These are phyloP conservation scores for Hyperopisus bebe DNA, from an alignment of 2,113 vertebrate genomes.

Conservation along the genomic window DNA sequence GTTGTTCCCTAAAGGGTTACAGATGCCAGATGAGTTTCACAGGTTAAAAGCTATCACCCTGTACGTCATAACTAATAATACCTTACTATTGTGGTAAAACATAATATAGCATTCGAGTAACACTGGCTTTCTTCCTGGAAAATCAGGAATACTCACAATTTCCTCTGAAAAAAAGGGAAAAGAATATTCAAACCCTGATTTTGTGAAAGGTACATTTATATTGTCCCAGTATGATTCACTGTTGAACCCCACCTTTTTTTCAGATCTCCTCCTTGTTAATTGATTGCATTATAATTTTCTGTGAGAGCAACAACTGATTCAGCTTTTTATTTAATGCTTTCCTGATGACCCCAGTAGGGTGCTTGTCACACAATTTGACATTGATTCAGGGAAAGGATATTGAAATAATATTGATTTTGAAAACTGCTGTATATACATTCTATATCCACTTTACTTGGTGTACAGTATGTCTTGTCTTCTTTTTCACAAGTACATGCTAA, in stretches of 20 bases:
- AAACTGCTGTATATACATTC: not conserved
- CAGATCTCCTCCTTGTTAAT: not conserved
- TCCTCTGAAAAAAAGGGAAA: conserved; percentile 25
- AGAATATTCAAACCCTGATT: conserved; percentile 6
- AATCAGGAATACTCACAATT: conserved; percentile 45
- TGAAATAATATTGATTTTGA: not conserved
- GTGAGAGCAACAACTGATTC: not conserved
- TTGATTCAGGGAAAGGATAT: not conserved
- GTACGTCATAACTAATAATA: conserved; percentile 39
- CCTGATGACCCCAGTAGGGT: not conserved
- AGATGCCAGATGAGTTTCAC: not conserved
- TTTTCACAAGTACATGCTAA: not conserved
- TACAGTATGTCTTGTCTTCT: not conserved
- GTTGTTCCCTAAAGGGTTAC: not conserved
- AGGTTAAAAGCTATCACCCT: conserved; percentile 36
- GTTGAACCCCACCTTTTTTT: not conserved
- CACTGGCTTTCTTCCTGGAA: conserved; percentile 52
- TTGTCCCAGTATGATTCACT: not conserved
- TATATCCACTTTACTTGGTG: not conserved
- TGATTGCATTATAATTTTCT: not conserved
- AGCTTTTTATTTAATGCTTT: not conserved
- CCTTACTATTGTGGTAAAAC: conserved; percentile 46
- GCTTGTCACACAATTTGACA: not conserved
- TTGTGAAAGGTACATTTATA: not conserved
- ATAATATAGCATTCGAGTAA: conserved; percentile 39